Base-by-base conservation (phyloP, 1,140 invertebrate species). In the Euborellia annulipes region DNA sequence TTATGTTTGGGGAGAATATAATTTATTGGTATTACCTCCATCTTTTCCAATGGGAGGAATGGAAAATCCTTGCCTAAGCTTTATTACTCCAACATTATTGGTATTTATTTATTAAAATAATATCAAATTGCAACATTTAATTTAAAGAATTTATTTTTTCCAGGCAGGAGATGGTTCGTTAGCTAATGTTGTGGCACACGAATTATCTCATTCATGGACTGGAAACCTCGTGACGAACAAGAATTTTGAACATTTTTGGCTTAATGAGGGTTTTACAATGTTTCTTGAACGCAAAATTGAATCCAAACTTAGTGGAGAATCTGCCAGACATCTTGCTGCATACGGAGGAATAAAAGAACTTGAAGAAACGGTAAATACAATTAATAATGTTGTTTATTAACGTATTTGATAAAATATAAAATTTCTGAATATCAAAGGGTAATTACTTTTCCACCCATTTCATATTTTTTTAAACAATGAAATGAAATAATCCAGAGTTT, bases 1-100 rank as follows among this genome's bases (percentile, higher is more conserved):
- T 1, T 91, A 90, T 62, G 74, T 86, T 42, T 90, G 85, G 84
- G 78, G 77, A 47, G 71, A 78, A 48, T 92, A 95, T 62, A 91
- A 96, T 66, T 61, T 97, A 21, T 62, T 96, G 13, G 82, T 96
- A 4, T 68, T 97, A 52, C 92, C 92, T 1, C 90, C 91, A 2
- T 87, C 83, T 46, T 96, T 96, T 67, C 88, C 91, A 11, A 94
- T 79, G 62, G 92, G 92, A 2, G 92, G 92, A 21, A 95, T 96
- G 91, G 93, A 97, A 65, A 96, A 96, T 70, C 92, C 92, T 0
- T 95, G 90, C 62, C 62, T 96, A 14, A 95, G 91, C 1, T 96
- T 96, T 67, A 78, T 93, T 0, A 95, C 91, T 0, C 91, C 92
- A 1, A 92, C 88, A 1, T 53, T 90, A 43, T 59, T 92, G 57